Evolutionary conservation across 2,113 vertebrate genomes (phyloP).

Genomic region (Pholis gunnellus): DNA sequence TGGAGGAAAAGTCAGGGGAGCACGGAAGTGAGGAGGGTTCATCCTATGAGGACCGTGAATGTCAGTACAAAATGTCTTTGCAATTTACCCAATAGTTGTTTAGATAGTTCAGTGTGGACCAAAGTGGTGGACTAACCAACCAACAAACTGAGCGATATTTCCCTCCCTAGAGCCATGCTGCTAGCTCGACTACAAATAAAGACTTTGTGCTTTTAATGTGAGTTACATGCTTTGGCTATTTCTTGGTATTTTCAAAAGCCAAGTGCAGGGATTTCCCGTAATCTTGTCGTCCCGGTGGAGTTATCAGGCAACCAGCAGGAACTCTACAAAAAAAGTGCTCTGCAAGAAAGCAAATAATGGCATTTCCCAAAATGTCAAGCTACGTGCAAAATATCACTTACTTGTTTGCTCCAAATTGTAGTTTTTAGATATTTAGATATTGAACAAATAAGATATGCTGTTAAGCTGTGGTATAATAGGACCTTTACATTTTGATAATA

Average conservation of each 20-base stretch:
- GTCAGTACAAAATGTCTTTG: neutral
- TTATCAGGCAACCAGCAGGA: constrained; percentile 9
- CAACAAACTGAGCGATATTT: neutral
- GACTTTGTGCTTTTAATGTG: neutral
- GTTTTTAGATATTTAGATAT: neutral
- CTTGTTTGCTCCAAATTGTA: neutral
- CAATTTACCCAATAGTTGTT: neutral
- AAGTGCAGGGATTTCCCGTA: neutral
- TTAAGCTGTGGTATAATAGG: neutral
- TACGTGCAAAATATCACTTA: neutral
- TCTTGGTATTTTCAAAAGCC: neutral
- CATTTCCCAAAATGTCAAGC: neutral
- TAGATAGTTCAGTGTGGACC: neutral
- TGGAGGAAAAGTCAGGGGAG: neutral
- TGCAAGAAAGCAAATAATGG: constrained; percentile 4
- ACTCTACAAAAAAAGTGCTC: neutral
- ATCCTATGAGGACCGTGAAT: neutral
- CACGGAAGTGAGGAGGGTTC: neutral
- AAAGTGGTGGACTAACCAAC: neutral
- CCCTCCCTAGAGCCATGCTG: neutral
- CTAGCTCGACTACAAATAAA: neutral
- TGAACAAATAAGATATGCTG: neutral
- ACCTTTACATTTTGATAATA: constrained; percentile 1
- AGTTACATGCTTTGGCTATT: neutral
- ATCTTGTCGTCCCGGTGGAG: neutral